Evolutionary conservation across 2,888 invertebrate species (phyloP).

Genomic region (Synergus laeviventris): DNA sequence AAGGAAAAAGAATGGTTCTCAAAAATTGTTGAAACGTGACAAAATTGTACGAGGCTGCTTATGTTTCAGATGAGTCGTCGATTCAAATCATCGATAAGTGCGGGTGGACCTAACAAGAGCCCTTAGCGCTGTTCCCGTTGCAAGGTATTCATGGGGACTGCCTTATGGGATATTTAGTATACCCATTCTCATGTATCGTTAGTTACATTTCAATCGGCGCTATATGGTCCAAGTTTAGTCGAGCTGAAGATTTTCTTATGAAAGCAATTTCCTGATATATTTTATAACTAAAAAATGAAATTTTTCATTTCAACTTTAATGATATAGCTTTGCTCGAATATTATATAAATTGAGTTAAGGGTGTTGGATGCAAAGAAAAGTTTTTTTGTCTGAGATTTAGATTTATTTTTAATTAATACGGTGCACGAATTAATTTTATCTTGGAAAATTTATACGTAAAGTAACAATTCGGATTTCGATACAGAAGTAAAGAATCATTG

Average conservation of each 20-base stretch:
- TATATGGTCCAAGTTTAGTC: conserved; percentile 1
- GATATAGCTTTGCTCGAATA: neutral
- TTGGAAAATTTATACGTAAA: conserved; percentile 32
- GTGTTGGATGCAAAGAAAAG: neutral
- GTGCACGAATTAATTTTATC: conserved; percentile 5
- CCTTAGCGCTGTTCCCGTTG: conserved; percentile 75
- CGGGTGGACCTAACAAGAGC: conserved; percentile 73
- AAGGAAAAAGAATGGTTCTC: conserved; percentile 15
- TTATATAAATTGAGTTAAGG: neutral
- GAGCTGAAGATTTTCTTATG: neutral
- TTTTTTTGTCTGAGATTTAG: neutral
- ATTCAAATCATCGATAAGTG: conserved; percentile 72
- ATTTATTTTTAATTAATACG: neutral
- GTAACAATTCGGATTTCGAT: conserved; percentile 36
- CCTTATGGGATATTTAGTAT: conserved; percentile 73
- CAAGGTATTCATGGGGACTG: conserved; percentile 76
- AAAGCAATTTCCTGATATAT: neutral
- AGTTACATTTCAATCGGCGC: conserved; percentile 10
- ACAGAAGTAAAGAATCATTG: conserved; percentile 59
- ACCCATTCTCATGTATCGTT: conserved; percentile 42
- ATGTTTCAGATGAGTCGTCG: conserved; percentile 76
- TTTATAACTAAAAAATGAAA: neutral
- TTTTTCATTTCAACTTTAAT: conserved; percentile 4
- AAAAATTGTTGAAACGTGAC: conserved; percentile 45
- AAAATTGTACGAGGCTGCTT: conserved; percentile 75